These are phyloP conservation scores for Ophion costatus DNA, from an alignment of 2,888 invertebrate genomes.

Conservation along the genomic window DNA sequence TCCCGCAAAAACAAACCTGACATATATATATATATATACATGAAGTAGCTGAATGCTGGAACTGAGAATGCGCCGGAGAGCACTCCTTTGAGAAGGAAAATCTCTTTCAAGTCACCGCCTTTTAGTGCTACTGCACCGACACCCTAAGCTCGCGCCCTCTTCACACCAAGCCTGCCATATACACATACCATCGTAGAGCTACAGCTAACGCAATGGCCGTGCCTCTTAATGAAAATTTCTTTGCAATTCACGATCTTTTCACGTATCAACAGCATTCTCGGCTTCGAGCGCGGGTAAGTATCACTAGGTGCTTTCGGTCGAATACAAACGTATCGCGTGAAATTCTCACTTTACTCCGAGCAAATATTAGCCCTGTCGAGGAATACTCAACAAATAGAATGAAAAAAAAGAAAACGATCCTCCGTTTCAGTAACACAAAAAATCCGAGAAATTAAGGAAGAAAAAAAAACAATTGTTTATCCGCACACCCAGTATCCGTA, in stretches of 20 bases:
- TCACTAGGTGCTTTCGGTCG: not conserved
- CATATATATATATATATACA: constrained; percentile 14
- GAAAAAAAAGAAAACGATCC: constrained; percentile 14
- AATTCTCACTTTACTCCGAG: constrained; percentile 7
- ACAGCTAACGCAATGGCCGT: constrained; percentile 8
- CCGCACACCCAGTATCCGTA: constrained; percentile 12
- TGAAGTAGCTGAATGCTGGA: constrained; percentile 45
- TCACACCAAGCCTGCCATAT: constrained; percentile 10
- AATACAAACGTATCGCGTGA: constrained; percentile 22
- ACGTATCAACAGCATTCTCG: not conserved
- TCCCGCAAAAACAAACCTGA: constrained; percentile 74
- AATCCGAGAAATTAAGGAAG: constrained; percentile 1
- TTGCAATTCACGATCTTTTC: constrained; percentile 45
- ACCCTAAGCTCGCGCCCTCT: constrained; percentile 49
- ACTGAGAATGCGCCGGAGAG: constrained; percentile 51
- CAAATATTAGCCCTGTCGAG: constrained; percentile 18
- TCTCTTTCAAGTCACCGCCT: constrained; percentile 82
- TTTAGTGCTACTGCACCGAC: constrained; percentile 73
- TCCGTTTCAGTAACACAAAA: constrained; percentile 23
- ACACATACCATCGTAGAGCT: not conserved
- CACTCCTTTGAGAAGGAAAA: constrained; percentile 81
- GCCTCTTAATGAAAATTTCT: constrained; percentile 58
- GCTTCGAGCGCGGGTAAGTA: not conserved
- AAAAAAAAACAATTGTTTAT: constrained; percentile 46
- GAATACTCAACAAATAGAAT: constrained; percentile 15